These are phyloP conservation scores for Eupsittula cactorum DNA, from an alignment of 2,113 vertebrate genomes.

Conservation along the genomic window DNA sequence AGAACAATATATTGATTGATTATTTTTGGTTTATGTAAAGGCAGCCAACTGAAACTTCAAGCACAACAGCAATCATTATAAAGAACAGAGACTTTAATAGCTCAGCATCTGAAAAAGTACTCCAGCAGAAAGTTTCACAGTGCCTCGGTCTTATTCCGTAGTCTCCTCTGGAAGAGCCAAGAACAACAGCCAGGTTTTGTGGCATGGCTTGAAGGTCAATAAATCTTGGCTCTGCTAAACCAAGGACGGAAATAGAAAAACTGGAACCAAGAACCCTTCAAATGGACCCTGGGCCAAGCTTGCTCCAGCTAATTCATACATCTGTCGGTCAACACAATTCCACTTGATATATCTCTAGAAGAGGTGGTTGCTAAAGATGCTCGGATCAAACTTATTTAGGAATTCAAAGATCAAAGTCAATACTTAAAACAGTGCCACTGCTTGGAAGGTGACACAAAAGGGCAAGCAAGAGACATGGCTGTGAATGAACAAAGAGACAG, in stretches of 20 bases:
- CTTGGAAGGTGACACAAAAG: background rate
- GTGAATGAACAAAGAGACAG: background rate
- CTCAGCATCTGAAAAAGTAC: constrained; percentile 42
- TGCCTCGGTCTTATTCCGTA: background rate
- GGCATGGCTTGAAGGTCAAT: background rate
- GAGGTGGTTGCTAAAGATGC: background rate
- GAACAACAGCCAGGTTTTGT: constrained; percentile 11
- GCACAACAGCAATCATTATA: constrained; percentile 1
- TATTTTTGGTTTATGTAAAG: constrained; percentile 31
- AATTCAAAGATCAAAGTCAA: background rate
- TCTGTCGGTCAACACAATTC: background rate
- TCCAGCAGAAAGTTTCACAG: background rate
- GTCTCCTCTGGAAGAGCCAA: constrained; percentile 15
- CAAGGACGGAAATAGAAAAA: background rate
- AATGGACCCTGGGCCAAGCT: background rate
- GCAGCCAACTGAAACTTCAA: background rate
- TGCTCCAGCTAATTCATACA: background rate
- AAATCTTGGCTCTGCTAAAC: background rate
- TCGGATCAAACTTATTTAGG: background rate
- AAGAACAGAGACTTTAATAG: constrained; percentile 32
- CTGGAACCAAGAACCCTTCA: background rate
- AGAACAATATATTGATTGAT: constrained; percentile 1
- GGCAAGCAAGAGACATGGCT: background rate
- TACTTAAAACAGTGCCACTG: background rate
- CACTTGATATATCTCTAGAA: background rate